Percentiles rank a stretch among this genome's conserved stretches.
These are phyloP conservation scores for Pogonophryne albipinna DNA, from an alignment of 2,797 vertebrate genomes.

Conservation along the genomic window DNA sequence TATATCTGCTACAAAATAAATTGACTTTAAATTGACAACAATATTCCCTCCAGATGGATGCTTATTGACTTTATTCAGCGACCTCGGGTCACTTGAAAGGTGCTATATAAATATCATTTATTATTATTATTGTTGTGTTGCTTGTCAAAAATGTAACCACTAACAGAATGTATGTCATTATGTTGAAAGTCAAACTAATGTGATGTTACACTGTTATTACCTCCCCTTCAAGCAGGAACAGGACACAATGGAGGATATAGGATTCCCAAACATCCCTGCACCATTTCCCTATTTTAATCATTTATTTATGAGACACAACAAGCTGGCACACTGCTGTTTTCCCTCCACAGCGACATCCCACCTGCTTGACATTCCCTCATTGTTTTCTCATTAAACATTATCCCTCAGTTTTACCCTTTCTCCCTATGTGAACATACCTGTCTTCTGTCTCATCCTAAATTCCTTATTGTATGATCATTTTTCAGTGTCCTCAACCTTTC, in stretches of 20 bases:
- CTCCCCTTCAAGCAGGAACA: conserved; percentile 15
- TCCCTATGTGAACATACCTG: not conserved
- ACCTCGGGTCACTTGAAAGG: too few relatives aligned
- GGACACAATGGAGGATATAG: conserved; percentile 36
- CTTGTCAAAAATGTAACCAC: not conserved
- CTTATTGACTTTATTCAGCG: not conserved
- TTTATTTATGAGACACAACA: conserved; percentile 66
- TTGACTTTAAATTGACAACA: conserved; percentile 6
- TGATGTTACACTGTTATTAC: not conserved
- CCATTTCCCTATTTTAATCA: conserved; percentile 53
- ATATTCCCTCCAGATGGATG: conserved; percentile 1
- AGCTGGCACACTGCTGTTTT: conserved; percentile 41
- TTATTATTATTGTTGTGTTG: not conserved
- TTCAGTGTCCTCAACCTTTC: not conserved
- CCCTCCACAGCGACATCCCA: conserved; percentile 18
- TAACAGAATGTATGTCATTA: not conserved
- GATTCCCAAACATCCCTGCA: conserved; percentile 42
- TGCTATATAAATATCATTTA: too few relatives aligned
- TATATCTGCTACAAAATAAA: conserved; percentile 38
- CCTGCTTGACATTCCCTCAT: conserved; percentile 37
- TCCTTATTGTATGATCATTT: conserved; percentile 4
- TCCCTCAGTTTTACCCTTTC: not conserved
- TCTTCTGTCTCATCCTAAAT: conserved; percentile 15
- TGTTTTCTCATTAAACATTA: conserved; percentile 31
- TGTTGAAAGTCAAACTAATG: conserved; percentile 8